Evolutionary conservation across 2,113 vertebrate genomes (phyloP).

Genomic region (Leiothrix lutea): DNA sequence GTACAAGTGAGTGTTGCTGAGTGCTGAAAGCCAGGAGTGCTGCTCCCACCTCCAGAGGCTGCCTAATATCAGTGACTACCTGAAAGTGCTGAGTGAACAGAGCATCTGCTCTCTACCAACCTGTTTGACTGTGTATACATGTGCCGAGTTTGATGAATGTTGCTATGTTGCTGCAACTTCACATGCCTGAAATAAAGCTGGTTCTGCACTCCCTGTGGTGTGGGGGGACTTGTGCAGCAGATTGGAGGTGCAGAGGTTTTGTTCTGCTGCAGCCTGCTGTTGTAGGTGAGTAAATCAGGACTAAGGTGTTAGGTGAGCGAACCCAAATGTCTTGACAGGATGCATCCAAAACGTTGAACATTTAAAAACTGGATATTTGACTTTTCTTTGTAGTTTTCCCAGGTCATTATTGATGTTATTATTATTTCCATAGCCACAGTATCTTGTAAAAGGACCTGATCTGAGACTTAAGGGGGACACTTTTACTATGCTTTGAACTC

Average conservation of each 20-base stretch:
- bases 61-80: background rate
- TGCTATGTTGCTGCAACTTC: background rate
- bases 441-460: background rate
- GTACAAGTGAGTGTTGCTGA: rapidly evolving
- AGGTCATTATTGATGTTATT: background rate
- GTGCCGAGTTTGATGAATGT: background rate
- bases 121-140: background rate
- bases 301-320: background rate
- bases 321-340: background rate
- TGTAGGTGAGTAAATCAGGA: background rate
- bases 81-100: background rate
- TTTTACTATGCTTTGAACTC: background rate
- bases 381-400: background rate
- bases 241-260: background rate
- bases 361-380: background rate
- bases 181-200: background rate
- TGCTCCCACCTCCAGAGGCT: background rate
- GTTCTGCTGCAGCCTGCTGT: background rate
- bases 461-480: background rate
- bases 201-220: background rate
- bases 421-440: background rate
- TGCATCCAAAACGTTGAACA: background rate
- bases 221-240: background rate
- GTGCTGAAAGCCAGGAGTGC: background rate
- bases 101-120: background rate